Conservation (phyloP, 2,113 vertebrate species). For the Python bivittatus region DNA sequence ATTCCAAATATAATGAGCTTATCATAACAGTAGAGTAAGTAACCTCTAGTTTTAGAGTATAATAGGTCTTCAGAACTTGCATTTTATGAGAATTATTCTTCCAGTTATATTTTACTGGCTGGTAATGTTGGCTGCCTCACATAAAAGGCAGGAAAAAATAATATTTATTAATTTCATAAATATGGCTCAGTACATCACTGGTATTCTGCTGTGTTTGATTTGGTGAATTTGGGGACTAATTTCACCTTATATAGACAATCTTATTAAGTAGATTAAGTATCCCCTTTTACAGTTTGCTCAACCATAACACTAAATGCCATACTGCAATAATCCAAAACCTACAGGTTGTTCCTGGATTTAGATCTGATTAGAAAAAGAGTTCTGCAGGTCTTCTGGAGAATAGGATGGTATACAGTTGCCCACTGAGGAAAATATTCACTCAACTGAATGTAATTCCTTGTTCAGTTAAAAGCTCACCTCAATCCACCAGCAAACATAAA, state of each 20-base stretch:
- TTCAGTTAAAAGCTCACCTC: background rate
- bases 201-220: background rate
- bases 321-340: background rate
- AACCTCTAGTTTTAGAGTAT: background rate
- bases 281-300: background rate
- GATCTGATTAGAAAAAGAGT: background rate
- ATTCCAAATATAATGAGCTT: background rate
- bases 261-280: background rate
- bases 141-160: background rate
- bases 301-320: too few relatives aligned
- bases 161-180: background rate
- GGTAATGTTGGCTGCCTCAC: background rate
- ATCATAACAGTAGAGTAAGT: background rate
- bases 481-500: background rate
- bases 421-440: background rate
- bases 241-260: too few relatives aligned
- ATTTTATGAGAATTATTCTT: background rate
- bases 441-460: background rate
- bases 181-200: background rate
- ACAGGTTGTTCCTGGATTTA: background rate
- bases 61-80: background rate
- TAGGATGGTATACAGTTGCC: background rate
- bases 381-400: background rate
- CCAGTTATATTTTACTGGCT: background rate
- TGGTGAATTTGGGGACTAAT: background rate